phyloP scores from a whole-genome alignment of 2,888 invertebrate species.

The Clistopyga incitator region DNA sequence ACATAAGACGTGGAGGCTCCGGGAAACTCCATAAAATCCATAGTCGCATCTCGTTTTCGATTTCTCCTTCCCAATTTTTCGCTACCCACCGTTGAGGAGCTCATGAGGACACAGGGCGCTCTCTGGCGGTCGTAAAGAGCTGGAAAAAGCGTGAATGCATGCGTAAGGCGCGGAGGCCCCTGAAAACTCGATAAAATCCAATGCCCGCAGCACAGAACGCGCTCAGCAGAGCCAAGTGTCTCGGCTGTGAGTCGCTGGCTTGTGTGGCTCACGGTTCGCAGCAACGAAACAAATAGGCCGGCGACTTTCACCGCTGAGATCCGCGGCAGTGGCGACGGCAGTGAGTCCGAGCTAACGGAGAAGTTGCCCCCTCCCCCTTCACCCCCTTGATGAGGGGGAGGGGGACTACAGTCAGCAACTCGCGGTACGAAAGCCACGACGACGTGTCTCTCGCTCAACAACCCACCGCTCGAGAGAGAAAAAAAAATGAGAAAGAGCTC shows the following conservation, averaged over 20 bases:
- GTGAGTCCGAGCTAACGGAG: conserved; percentile 44
- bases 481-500: background rate
- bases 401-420: conserved; percentile 61
- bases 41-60: no score
- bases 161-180: conserved; percentile 30
- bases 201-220: background rate
- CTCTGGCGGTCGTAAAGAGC: background rate
- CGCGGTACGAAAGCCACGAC: conserved; percentile 38
- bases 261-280: conserved; percentile 47
- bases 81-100: no score
- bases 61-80: no score
- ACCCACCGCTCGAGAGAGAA: background rate
- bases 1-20: no score
- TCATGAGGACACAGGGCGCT: no score
- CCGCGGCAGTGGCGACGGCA: conserved; percentile 55
- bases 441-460: conserved; percentile 12
- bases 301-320: conserved; percentile 81
- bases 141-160: conserved; percentile 3
- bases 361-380: background rate
- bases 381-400: no score
- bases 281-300: conserved; percentile 81
- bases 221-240: conserved; percentile 43
- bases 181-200: background rate
- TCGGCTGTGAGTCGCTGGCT: conserved; percentile 37
- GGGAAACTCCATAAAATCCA: no score